Evolutionary conservation across 1,140 invertebrate species (phyloP), one percentile per base, ranked within the genome.

Genomic region (Rhizoglyphus robini): DNA sequence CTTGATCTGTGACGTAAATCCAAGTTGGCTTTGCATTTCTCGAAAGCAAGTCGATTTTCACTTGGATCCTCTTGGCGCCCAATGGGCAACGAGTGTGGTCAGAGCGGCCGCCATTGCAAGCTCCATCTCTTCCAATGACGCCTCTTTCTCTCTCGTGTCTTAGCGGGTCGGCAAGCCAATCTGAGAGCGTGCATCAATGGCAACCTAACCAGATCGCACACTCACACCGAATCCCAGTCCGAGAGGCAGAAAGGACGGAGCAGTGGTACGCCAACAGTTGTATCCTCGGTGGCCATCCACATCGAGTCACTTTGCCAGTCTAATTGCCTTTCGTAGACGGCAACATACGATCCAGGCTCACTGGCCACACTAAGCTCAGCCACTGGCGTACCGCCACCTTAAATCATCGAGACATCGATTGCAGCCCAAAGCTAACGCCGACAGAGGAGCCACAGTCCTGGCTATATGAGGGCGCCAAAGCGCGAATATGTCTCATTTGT

Each of bases 381-480:
- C 20, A 20, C 23, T 54, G 8, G 51, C 20, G 51, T 54, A 54
- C 51, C 51, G 31, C 51, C 51, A 54, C 20, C 20, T 15, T 23
- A 15, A 46, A 54, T 23, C 51, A 54, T 23, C 51, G 20, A n/a
- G n/a, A 8, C 51, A 8, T 54, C 8, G 20, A 54, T 54, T 8
- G 51, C 20, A 54, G 51, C 23, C 23, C 23, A 54, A 54, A 8
- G 51, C 23, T 23, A 25, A 54, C 23, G 51, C 51, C 23, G 20
- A 11, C 23, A 32, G 8, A 54, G 51, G 8, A 54, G 8, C 51
- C 8, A 20, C 20, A 25, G 8, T 54, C 51, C 23, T 32, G 8
- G 51, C 51, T 54, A 54, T 54, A 54, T 54, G 51, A 54, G 23
- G 51, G 51, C 51, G 51, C 51, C 51, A 54, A 54, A 54, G 31